Conservation (phyloP, 1,140 invertebrate genomes). For the Triops cancriformis region DNA sequence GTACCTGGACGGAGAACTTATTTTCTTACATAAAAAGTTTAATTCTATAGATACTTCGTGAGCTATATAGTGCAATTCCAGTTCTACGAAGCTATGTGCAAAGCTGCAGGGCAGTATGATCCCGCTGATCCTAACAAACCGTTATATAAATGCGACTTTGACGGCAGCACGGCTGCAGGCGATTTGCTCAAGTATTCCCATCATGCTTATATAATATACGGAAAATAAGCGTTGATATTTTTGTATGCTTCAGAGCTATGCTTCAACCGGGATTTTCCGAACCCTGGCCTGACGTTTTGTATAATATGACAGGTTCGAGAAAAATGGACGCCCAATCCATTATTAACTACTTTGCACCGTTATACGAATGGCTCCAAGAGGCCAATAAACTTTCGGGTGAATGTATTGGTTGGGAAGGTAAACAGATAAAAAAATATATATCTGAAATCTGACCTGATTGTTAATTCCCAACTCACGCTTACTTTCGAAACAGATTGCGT, state of each 20-base stretch:
- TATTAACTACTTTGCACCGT: slow-evolving; percentile 34
- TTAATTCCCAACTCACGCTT: background rate
- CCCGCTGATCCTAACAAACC: slow-evolving; percentile 33
- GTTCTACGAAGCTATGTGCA: slow-evolving; percentile 43
- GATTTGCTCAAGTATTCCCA: slow-evolving; percentile 32
- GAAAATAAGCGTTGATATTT: background rate
- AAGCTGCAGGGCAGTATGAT: slow-evolving; percentile 34
- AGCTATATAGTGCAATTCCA: slow-evolving; percentile 42
- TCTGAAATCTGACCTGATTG: slow-evolving; percentile 14
- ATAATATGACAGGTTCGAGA: slow-evolving; percentile 38
- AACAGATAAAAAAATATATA: background rate
- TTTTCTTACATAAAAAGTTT: background rate
- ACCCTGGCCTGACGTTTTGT: slow-evolving; percentile 42
- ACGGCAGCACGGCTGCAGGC: slow-evolving; percentile 41
- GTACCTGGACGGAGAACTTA: slow-evolving; percentile 18
- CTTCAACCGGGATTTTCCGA: slow-evolving; percentile 41
- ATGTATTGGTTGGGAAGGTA: slow-evolving; percentile 32
- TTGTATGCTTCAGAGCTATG: slow-evolving; percentile 37
- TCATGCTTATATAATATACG: background rate
- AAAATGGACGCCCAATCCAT: slow-evolving; percentile 39
- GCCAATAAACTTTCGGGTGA: slow-evolving; percentile 28
- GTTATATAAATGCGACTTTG: slow-evolving; percentile 42
- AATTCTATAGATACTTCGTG: slow-evolving; percentile 44
- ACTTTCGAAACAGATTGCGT: background rate
- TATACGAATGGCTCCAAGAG: slow-evolving; percentile 30